phyloP scores from a whole-genome alignment of 2,113 vertebrate species.

The Gymnarchus niloticus region DNA sequence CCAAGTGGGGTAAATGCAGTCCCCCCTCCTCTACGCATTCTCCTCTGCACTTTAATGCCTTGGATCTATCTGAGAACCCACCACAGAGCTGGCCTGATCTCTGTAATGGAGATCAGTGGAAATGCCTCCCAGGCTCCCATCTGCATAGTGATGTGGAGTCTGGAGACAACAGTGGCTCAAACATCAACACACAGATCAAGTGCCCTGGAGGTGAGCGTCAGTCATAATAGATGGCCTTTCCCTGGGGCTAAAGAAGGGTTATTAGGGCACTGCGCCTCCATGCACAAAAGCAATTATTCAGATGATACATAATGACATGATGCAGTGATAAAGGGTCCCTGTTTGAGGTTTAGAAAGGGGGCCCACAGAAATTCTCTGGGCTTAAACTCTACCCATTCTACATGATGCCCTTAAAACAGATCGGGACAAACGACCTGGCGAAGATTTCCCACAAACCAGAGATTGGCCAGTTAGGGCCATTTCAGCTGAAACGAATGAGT shows the following conservation, averaged over 20 bases:
- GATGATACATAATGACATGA: not conserved
- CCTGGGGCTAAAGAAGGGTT: conserved; percentile 55
- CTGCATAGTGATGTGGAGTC: conserved; percentile 35
- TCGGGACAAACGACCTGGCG: not conserved
- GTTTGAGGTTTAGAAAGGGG: conserved; percentile 37
- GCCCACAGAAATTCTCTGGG: conserved; percentile 42
- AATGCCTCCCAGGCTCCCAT: conserved; percentile 15
- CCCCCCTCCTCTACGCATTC: not conserved
- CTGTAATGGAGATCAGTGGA: not conserved
- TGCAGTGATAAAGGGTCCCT: not conserved
- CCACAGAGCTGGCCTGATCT: too few relatives aligned
- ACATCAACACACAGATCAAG: conserved; percentile 43
- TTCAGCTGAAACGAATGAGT: too few relatives aligned
- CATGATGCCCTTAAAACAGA: conserved; percentile 32
- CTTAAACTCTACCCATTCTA: conserved; percentile 48
- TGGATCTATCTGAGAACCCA: not conserved
- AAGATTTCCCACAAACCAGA: not conserved
- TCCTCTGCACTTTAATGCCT: not conserved
- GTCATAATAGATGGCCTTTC: conserved; percentile 45
- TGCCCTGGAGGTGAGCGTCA: conserved; percentile 53
- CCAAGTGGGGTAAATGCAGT: not conserved
- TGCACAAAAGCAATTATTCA: not conserved
- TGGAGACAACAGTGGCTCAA: conserved; percentile 42
- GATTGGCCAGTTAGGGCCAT: not conserved
- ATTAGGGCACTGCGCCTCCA: not conserved